Percentiles rank a stretch among this genome's conserved stretches.
phyloP scores from a whole-genome alignment of 2,797 vertebrate genomes.

The Coccyzus lansbergi region DNA sequence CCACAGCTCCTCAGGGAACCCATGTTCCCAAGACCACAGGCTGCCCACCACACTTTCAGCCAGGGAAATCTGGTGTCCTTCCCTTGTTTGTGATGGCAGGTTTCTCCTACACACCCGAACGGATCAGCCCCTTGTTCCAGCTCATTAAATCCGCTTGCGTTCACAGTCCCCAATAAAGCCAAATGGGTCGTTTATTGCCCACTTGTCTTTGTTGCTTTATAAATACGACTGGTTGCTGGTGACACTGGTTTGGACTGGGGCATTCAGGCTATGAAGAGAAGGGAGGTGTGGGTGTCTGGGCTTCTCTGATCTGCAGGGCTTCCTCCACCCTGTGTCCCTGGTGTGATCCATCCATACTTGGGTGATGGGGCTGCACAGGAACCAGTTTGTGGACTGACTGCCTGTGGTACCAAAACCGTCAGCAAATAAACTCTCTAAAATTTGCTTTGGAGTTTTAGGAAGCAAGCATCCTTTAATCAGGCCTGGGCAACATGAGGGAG shows the following conservation, averaged over 20 bases:
- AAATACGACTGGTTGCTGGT: not conserved
- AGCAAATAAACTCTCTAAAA: too few species aligned
- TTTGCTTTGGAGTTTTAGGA: too few species aligned
- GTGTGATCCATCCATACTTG: rapidly evolving
- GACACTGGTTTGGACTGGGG: slow-evolving; percentile 13
- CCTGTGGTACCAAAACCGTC: too few species aligned
- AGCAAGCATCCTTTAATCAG: too few species aligned
- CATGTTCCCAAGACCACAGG: rapidly evolving
- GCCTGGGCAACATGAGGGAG: too few species aligned
- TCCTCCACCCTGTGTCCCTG: rapidly evolving
- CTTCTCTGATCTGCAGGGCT: not conserved
- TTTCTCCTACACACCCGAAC: not conserved
- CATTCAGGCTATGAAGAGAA: not conserved
- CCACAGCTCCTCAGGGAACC: not conserved
- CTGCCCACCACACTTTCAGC: not conserved
- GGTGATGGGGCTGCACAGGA: not conserved
- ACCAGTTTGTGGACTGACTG: too few species aligned
- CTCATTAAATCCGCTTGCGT: not conserved
- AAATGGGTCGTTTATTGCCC: rapidly evolving
- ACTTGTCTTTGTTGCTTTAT: slow-evolving; percentile 37
- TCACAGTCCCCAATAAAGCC: not conserved
- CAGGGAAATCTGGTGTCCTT: not conserved
- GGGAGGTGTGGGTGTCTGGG: not conserved
- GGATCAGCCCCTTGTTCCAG: not conserved
- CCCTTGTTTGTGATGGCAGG: not conserved